These are phyloP conservation scores for Sitta europaea DNA, from an alignment of 2,113 vertebrate genomes.

Conservation along the genomic window DNA sequence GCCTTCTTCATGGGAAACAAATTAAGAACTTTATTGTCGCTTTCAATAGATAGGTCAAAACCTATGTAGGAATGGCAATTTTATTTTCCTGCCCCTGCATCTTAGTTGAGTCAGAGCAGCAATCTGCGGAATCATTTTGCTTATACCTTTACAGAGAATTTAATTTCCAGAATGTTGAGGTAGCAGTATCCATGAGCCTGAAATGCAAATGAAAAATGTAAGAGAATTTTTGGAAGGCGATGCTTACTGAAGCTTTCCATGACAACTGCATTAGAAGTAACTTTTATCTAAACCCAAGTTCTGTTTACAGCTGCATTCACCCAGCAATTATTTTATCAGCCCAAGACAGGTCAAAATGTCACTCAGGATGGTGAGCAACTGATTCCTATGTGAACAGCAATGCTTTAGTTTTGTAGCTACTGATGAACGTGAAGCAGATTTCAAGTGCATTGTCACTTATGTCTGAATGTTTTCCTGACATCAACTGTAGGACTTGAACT, in stretches of 20 bases:
- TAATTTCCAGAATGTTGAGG: neutral
- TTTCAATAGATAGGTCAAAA: neutral
- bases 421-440: neutral
- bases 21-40: neutral
- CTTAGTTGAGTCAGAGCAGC: neutral
- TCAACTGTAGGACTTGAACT: neutral
- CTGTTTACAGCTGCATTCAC: neutral
- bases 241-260: neutral
- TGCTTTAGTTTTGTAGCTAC: neutral
- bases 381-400: neutral
- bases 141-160: neutral
- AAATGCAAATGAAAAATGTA: neutral
- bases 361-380: neutral
- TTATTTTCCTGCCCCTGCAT: neutral
- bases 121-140: neutral
- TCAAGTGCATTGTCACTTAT: neutral
- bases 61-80: neutral
- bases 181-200: neutral
- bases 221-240: neutral
- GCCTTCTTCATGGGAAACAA: neutral
- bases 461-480: neutral
- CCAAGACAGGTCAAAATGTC: neutral
- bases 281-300: neutral
- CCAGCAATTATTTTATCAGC: neutral
- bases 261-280: neutral